Conservation (phyloP, 2,888 invertebrate species). For the Plebejus anna region DNA sequence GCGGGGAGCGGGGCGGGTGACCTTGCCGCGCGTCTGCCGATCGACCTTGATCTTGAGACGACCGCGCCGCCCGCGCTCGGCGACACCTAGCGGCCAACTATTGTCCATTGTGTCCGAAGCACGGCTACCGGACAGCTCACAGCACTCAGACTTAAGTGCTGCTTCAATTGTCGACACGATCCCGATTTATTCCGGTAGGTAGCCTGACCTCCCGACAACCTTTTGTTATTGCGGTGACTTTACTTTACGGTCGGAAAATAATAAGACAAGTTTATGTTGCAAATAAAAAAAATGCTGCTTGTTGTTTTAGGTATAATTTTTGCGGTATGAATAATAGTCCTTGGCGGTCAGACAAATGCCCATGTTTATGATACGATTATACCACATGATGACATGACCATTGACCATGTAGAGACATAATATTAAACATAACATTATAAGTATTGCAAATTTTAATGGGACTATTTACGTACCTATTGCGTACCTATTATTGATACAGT, state of each 20-base stretch:
- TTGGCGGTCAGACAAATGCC: conserved; percentile 7
- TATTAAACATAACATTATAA: too few relatives aligned
- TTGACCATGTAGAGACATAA: too few relatives aligned
- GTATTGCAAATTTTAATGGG: too few relatives aligned
- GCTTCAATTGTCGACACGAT: conserved; percentile 8
- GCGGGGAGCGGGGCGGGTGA: conserved; percentile 50
- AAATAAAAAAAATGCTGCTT: conserved; percentile 34
- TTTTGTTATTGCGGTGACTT: conserved; percentile 20
- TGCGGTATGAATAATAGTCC: background rate
- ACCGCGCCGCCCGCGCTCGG: conserved; percentile 57
- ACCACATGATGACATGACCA: background rate
- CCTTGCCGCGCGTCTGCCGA: conserved; percentile 74
- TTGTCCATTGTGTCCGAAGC: conserved; percentile 23
- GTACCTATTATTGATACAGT: too few relatives aligned
- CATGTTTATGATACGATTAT: background rate
- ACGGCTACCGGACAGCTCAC: background rate
- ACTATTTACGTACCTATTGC: too few relatives aligned
- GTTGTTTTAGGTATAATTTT: conserved; percentile 7
- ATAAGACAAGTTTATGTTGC: conserved; percentile 30
- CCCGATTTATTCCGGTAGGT: conserved; percentile 8
- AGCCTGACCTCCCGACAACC: conserved; percentile 31
- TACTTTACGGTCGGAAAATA: conserved; percentile 23
- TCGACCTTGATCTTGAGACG: conserved; percentile 80
- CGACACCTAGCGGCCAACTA: conserved; percentile 52
- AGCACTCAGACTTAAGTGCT: conserved; percentile 10